Evolutionary conservation across 2,888 invertebrate genomes (phyloP).

Genomic region (Pheosia gnoma): DNA sequence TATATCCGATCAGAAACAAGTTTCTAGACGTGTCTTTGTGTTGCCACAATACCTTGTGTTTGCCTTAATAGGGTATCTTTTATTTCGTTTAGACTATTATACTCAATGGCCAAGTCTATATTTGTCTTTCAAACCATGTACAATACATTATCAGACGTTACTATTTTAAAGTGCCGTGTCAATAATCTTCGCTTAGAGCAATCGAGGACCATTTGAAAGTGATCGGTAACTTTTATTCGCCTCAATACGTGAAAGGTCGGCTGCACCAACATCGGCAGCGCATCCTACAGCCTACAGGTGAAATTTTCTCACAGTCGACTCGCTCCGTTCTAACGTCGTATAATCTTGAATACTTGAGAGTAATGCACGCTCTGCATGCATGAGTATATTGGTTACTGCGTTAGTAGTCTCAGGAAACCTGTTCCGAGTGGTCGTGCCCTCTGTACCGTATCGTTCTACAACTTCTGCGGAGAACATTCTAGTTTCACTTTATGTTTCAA

Average conservation of each 20-base stretch:
- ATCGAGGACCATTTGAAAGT: not conserved
- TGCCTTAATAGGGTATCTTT: no score
- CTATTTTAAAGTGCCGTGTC: not conserved
- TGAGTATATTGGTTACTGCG: conserved; percentile 77
- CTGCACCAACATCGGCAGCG: conserved; percentile 55
- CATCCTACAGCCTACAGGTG: conserved; percentile 63
- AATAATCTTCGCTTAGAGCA: not conserved
- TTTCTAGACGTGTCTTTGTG: no score
- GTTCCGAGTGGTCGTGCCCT: conserved; percentile 75
- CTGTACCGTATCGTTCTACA: conserved; percentile 70
- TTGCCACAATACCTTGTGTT: no score
- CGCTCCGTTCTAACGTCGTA: conserved; percentile 57
- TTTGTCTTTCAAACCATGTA: not conserved
- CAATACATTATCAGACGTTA: not conserved
- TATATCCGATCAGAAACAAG: no score
- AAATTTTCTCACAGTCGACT: conserved; percentile 78
- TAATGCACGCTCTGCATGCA: conserved; percentile 66
- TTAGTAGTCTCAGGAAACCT: conserved; percentile 77
- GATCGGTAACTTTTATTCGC: conserved; percentile 7
- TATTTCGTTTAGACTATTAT: not conserved
- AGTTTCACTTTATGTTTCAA: conserved; percentile 76
- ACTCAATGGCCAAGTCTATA: not conserved
- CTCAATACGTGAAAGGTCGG: conserved; percentile 36
- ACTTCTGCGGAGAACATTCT: conserved; percentile 61
- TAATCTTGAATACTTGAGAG: conserved; percentile 62